These are phyloP conservation scores for Tyto alba DNA, from an alignment of 2,113 vertebrate species.

Conservation along the genomic window DNA sequence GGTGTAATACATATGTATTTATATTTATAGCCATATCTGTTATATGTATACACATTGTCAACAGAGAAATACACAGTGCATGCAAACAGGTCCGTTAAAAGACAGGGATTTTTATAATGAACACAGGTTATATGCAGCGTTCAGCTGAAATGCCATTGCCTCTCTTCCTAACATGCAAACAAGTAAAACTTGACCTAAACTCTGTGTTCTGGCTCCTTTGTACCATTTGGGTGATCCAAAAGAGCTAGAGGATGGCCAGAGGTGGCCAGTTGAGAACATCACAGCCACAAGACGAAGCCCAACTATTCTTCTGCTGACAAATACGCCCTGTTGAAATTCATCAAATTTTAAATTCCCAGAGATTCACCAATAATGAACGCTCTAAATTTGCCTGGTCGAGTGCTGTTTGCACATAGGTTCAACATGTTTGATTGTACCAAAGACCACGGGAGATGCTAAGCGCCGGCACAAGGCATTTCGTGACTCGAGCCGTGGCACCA, in stretches of 20 bases:
- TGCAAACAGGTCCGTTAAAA: constrained; percentile 61
- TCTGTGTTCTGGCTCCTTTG: not conserved
- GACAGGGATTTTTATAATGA: constrained; percentile 49
- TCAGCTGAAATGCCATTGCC: constrained; percentile 65
- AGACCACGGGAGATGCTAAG: not conserved
- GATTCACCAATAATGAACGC: not conserved
- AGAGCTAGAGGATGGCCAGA: not conserved
- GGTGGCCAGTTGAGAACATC: not conserved
- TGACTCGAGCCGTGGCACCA: not conserved
- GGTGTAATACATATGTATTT: not conserved
- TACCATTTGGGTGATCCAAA: not conserved
- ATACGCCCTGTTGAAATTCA: not conserved
- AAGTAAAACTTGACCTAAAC: constrained; percentile 43
- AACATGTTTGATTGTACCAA: not conserved
- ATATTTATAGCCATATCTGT: not conserved
- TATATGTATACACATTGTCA: not conserved
- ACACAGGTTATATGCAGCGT: constrained; percentile 17
- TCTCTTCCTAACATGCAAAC: constrained; percentile 68
- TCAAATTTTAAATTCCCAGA: not conserved
- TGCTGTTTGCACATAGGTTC: not conserved
- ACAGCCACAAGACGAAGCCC: not conserved
- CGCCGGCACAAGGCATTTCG: not conserved
- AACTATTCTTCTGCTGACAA: not conserved
- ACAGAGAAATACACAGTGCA: not conserved
- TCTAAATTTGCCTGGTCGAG: not conserved